A percentile compares a stretch with the other conserved stretches of the same genome.
phyloP scores from a whole-genome alignment of 2,113 vertebrate genomes.

The Lophius piscatorius region DNA sequence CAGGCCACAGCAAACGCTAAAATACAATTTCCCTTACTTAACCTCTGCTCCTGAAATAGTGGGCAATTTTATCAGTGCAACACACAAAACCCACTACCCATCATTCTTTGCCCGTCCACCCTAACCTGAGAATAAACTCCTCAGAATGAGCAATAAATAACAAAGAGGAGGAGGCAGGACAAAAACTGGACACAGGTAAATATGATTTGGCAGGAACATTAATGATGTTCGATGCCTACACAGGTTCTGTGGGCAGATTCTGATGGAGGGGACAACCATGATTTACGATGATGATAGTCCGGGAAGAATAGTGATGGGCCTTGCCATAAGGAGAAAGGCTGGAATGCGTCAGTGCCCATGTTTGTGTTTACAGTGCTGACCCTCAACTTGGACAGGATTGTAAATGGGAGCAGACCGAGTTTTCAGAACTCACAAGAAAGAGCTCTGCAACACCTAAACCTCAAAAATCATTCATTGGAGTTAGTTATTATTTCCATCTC shows the following conservation, averaged over 20 bases:
- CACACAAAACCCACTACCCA: slow-evolving; percentile 37
- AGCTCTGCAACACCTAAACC: slow-evolving; percentile 37
- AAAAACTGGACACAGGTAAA: slow-evolving; percentile 70
- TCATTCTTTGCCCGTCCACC: slow-evolving; percentile 31
- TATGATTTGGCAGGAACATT: slow-evolving; percentile 66
- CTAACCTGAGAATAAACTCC: slow-evolving; percentile 47
- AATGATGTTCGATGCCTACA: slow-evolving; percentile 65
- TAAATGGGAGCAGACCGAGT: slow-evolving; percentile 42
- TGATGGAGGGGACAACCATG: slow-evolving; percentile 65
- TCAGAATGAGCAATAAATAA: slow-evolving; percentile 57
- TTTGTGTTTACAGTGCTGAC: slow-evolving; percentile 50
- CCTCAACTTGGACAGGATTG: slow-evolving; percentile 46
- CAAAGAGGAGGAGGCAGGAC: slow-evolving; percentile 36
- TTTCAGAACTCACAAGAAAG: slow-evolving; percentile 22
- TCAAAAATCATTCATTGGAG: slow-evolving; percentile 51
- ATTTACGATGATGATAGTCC: slow-evolving; percentile 71
- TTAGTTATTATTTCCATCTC: slow-evolving; percentile 69
- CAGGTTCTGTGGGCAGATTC: slow-evolving; percentile 60
- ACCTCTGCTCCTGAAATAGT: slow-evolving; percentile 27
- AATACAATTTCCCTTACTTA: too few relatives aligned
- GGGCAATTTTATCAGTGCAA: slow-evolving; percentile 29
- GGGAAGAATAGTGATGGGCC: slow-evolving; percentile 55
- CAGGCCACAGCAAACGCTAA: too few relatives aligned
- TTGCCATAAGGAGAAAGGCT: slow-evolving; percentile 61
- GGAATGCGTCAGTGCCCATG: slow-evolving; percentile 41